Evolutionary conservation across 2,888 invertebrate genomes (phyloP).

Genomic region (Gryllus longicercus): DNA sequence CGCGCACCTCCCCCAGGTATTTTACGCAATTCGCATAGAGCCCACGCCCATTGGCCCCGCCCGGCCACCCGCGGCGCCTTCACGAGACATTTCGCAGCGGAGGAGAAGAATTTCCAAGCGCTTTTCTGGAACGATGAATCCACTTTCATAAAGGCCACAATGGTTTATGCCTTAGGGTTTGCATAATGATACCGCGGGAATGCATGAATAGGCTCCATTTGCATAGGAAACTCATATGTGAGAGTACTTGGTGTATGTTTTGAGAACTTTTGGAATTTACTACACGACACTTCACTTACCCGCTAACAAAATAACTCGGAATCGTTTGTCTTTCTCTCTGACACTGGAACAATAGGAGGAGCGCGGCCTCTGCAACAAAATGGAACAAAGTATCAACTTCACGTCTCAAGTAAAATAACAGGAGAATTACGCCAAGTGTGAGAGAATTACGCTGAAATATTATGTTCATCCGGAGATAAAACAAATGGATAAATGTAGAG

Average conservation of each 20-base stretch:
- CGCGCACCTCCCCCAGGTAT: not conserved
- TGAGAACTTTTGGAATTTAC: conserved; percentile 25
- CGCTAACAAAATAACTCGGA: conserved; percentile 25
- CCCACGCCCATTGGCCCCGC: not conserved
- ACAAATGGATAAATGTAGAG: conserved; percentile 7
- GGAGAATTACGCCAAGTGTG: conserved; percentile 17
- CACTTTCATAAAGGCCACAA: conserved; percentile 6
- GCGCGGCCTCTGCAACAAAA: conserved; percentile 18
- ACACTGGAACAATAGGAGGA: conserved; percentile 30
- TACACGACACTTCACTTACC: conserved; percentile 18
- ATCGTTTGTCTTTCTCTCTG: conserved; percentile 31
- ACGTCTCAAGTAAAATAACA: conserved; percentile 5
- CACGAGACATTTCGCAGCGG: not conserved
- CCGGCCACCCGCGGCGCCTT: not conserved
- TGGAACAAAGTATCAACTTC: conserved; percentile 11
- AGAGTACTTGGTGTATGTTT: conserved; percentile 22
- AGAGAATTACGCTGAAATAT: conserved; percentile 17
- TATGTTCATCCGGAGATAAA: conserved; percentile 6
- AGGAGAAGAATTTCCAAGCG: not conserved
- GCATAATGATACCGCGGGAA: conserved; percentile 17
- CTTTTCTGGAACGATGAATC: conserved; percentile 17
- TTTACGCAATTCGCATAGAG: not conserved
- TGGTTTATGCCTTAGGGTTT: not conserved
- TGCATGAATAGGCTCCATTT: conserved; percentile 19
- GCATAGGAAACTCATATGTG: conserved; percentile 22